phyloP scores from a whole-genome alignment of 2,888 invertebrate species.

The Elmis aenea region DNA sequence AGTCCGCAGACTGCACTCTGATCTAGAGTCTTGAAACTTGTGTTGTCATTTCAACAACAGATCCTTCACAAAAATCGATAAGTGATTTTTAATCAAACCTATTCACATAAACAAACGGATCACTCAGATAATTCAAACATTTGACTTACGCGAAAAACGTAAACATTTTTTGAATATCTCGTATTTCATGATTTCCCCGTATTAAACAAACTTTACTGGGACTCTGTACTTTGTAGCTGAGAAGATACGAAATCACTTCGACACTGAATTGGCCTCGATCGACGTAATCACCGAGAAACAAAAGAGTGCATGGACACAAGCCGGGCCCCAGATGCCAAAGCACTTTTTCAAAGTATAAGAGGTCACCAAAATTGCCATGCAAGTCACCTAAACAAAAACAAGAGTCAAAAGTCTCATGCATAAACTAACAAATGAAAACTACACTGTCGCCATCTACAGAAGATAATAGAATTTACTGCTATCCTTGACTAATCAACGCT shows the following conservation, averaged over 20 bases:
- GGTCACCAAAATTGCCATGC: constrained; percentile 67
- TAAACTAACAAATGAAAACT: no score
- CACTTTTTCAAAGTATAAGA: constrained; percentile 62
- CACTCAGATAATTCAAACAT: not conserved
- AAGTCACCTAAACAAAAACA: constrained; percentile 58
- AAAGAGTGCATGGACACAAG: constrained; percentile 58
- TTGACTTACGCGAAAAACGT: constrained; percentile 59
- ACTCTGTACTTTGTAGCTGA: constrained; percentile 64
- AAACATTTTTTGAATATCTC: constrained; percentile 68
- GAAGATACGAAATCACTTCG: constrained; percentile 65
- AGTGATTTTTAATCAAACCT: no score
- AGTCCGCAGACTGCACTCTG: no score
- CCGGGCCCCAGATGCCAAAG: constrained; percentile 66
- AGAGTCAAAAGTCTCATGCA: no score
- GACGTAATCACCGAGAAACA: constrained; percentile 75
- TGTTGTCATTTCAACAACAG: no score
- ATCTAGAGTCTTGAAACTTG: no score
- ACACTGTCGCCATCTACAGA: no score
- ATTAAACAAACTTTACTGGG: constrained; percentile 60
- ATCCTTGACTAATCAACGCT: no score
- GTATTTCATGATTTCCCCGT: constrained; percentile 72
- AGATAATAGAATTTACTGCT: no score
- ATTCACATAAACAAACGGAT: not conserved
- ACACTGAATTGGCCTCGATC: constrained; percentile 65
- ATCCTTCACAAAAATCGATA: no score